Conservation (phyloP, 2,888 invertebrate genomes). For the Andrena camellia region DNA sequence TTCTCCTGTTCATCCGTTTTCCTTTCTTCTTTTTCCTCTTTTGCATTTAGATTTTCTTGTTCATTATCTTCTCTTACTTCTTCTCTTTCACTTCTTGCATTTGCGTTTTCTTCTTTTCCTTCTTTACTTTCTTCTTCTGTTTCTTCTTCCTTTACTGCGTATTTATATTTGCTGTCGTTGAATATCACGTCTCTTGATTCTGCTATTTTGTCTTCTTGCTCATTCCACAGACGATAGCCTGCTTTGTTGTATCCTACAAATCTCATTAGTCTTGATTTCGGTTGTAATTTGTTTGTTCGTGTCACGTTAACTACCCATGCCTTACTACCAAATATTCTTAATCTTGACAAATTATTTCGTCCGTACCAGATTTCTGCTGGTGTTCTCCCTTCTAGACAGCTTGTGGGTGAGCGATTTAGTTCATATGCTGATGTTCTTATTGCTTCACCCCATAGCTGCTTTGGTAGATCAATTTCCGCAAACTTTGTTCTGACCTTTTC, state of each 20-base stretch:
- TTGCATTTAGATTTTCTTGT: background rate
- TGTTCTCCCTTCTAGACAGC: background rate
- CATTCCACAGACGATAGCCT: background rate
- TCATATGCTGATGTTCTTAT: constrained; percentile 3
- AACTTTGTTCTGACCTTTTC: constrained; percentile 2
- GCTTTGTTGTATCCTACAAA: background rate
- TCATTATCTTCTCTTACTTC: background rate
- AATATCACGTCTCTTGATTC: constrained; percentile 14
- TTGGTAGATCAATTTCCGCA: background rate
- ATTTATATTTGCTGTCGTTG: background rate
- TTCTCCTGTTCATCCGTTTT: background rate
- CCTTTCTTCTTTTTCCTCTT: background rate
- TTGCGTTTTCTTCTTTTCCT: too few relatives aligned
- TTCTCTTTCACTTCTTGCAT: background rate
- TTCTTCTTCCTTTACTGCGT: background rate
- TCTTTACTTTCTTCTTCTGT: too few relatives aligned
- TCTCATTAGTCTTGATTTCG: background rate
- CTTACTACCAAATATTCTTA: background rate
- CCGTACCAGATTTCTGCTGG: background rate
- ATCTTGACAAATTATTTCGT: background rate
- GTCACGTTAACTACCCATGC: background rate
- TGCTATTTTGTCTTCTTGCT: background rate
- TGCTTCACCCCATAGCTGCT: background rate
- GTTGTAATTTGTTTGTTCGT: background rate
- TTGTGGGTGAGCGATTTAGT: background rate